Base-by-base conservation (phyloP, 2,888 invertebrate species). In the Thyatira batis region DNA sequence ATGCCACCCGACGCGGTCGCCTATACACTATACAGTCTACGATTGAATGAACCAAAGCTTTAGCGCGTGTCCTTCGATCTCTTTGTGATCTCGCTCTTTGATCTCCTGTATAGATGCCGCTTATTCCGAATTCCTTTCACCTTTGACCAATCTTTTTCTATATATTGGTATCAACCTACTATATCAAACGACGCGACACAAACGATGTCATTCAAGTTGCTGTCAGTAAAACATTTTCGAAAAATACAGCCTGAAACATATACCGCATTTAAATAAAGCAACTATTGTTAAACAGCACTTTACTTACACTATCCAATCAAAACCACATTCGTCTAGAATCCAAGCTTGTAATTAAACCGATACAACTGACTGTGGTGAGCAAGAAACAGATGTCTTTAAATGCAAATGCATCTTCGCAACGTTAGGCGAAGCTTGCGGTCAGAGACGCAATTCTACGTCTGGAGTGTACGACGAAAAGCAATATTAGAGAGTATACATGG, bases 61-160 rank as follows among this genome's bases (percentile, higher is more conserved):
- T 43, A 51, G 70, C 65, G 64, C 69, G 72, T 73, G 75, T 76
- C 74, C 69, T 70, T 62, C 65, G 63, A 57, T 71, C 68, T 68
- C 79, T 84, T 82, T 82, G 80, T 80, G 69, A 69, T 66, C 62
- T 63, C 63, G 66, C 62, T 71, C 79, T 83, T 84, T 82, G 81
- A 83, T 83, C 78, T 79, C 60, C 63, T 50, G 57, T 71, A 60
- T 62, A 75, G 68, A 70, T 75, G 74, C 68, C 74, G 71, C 69
- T 69, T 80, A 73, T 80, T 75, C 65, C 71, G 57, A 76, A 78
- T 84, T 74, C 74, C 72, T 76, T 78, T 78, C 73, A 78, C 80
- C 79, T 84, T 84, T 82, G 79, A 75, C 82, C 80, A 78, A 80
- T 77, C 59, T 74, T 72, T 66, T 72, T 67, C 67, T 76, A 67